Conservation (phyloP, 2,797 vertebrate species). For the Melanotaenia maccullochi region DNA sequence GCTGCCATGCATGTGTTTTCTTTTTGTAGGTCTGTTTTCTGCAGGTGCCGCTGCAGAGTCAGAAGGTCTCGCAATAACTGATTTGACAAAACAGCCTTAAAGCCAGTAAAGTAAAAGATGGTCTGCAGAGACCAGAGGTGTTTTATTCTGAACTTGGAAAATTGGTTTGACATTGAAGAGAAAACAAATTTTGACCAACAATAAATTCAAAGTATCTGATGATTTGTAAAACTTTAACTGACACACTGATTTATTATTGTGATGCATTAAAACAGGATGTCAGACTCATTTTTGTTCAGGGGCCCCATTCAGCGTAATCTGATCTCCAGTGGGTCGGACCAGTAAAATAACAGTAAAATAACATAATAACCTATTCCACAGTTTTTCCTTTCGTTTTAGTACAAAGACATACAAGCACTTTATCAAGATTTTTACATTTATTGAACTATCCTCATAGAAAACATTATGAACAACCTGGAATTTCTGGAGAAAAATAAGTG, state of each 20-base stretch:
- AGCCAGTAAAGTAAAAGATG: slow-evolving; percentile 26
- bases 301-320: too few species aligned
- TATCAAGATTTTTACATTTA: too few species aligned
- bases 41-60: slow-evolving; percentile 41
- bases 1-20: slow-evolving; percentile 45
- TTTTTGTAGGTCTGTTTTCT: slow-evolving; percentile 27
- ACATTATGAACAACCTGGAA: too few species aligned
- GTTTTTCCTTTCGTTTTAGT: too few species aligned
- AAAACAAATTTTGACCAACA: slow-evolving; percentile 8
- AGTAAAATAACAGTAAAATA: too few species aligned
- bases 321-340: too few species aligned
- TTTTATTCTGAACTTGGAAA: slow-evolving; percentile 4
- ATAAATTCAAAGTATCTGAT: slow-evolving; percentile 1
- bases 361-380: too few species aligned
- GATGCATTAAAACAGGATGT: neutral
- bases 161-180: slow-evolving; percentile 7
- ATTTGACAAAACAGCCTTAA: slow-evolving; percentile 20
- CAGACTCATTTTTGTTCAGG: too few species aligned
- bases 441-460: too few species aligned
- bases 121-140: slow-evolving; percentile 6
- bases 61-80: slow-evolving; percentile 14
- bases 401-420: too few species aligned
- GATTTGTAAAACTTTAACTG: neutral
- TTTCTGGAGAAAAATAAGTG: too few species aligned
- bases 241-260: neutral